phyloP scores from a whole-genome alignment of 1,140 invertebrate genomes.

The Sitophilus oryzae region DNA sequence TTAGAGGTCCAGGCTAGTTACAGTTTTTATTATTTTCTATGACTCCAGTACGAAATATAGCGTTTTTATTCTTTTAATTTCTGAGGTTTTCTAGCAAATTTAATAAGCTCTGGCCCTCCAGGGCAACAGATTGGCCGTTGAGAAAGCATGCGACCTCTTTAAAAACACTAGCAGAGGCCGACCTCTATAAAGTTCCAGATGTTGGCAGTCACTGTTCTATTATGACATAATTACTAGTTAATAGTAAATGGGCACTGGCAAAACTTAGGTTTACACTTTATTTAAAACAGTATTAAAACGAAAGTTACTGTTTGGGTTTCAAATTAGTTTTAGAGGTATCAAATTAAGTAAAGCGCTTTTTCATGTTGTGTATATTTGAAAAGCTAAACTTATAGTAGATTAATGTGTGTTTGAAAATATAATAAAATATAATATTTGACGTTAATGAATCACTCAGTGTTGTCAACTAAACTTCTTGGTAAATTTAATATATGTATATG shows the following conservation, averaged over 20 bases:
- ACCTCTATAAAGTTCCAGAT: slow-evolving; percentile 4
- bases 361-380: no score
- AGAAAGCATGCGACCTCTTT: slow-evolving; percentile 16
- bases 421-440: no score
- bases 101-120: slow-evolving; percentile 7
- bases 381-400: no score
- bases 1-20: neutral
- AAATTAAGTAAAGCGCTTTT: no score
- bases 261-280: neutral
- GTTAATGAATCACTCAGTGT: no score
- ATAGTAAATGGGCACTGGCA: slow-evolving; percentile 3
- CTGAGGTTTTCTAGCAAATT: slow-evolving; percentile 8
- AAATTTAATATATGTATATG: no score
- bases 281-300: neutral
- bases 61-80: slow-evolving; percentile 17
- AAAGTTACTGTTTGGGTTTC: no score
- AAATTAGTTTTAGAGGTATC: no score
- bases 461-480: no score
- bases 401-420: no score
- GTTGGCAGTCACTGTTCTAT: slow-evolving; percentile 4
- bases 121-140: slow-evolving; percentile 21
- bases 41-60: neutral
- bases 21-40: slow-evolving; percentile 1
- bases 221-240: slow-evolving; percentile 15
- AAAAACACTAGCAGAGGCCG: neutral